Evolutionary conservation across 1,140 invertebrate genomes (phyloP), one percentile per base, ranked within the genome.

Genomic region (Musca domestica): DNA sequence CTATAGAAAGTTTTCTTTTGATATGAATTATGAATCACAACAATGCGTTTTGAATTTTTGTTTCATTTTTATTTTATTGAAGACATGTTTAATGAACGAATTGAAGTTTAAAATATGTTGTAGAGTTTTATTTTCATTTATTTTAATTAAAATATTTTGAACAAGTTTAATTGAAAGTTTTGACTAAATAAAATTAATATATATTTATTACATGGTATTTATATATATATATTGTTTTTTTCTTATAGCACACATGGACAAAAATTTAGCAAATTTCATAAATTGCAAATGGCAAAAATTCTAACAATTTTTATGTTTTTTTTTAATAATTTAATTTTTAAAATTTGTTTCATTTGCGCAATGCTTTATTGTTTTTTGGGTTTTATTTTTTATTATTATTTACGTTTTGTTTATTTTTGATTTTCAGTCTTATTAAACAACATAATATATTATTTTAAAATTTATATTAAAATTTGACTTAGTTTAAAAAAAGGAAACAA

Each of bases 1-100:
- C 19, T 64, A 64, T 1, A 1, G 41, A 3, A 30, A 47, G 49
- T 47, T 66, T 30, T 20, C 25, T 41, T 67, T 48, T 64, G 61
- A 64, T 64, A 64, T 64, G 61, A 64, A 46, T 64, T 25, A 64
- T 46, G 41, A 64, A 47, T 64, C 61, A 64, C 61, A 64, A 64
- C 61, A 46, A 64, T 46, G 61, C 61, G 34, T 64, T 64, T 64
- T 22, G 14, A 23, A 15, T n/a, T 30, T 58, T 58, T 9, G n/a
- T 58, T 22, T 52, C 12, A 58, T 30, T 58, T 3, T 30, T 30
- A 1, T 30, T 58, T 30, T n/a, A 0, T 5, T 25, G 25, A 58
- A 27, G 14, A 30, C 15, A 58, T 30, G 4, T 30, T 3, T n/a
- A n/a, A 27, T 58, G 14, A 10, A 58, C 22, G 27, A 58, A 58